Evolutionary conservation across 2,888 invertebrate species (phyloP).

Genomic region (Macaria notata): DNA sequence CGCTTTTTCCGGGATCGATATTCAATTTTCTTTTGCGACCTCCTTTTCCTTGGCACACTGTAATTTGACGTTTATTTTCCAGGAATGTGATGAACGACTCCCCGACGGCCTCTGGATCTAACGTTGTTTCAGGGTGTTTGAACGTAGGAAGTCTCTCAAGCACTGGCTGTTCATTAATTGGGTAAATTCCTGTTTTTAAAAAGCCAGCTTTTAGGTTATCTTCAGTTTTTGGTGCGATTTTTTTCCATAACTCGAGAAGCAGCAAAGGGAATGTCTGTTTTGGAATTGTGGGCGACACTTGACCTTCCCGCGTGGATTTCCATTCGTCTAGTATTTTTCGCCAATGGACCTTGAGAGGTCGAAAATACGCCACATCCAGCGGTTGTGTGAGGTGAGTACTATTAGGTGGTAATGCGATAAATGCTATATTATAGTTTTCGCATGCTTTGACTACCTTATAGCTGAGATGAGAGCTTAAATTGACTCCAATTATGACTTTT

Average conservation of each 20-base stretch:
- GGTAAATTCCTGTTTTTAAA: not conserved
- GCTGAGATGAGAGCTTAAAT: conserved; percentile 26
- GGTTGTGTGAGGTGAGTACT: conserved; percentile 30
- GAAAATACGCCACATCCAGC: conserved; percentile 29
- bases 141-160: conserved; percentile 1
- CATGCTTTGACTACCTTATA: conserved; percentile 29
- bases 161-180: not conserved
- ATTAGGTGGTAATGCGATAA: conserved; percentile 42
- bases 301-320: conserved; percentile 3
- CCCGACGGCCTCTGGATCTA: too few species aligned
- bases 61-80: not conserved
- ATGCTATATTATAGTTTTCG: conserved; percentile 38
- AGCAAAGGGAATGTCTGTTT: too few species aligned
- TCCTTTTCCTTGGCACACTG: not conserved
- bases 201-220: not conserved
- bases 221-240: too few species aligned
- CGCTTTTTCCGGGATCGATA: too few species aligned
- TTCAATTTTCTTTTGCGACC: not conserved
- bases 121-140: too few species aligned
- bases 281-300: not conserved
- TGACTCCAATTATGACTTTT: conserved; percentile 29
- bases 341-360: not conserved
- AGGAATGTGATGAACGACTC: not conserved
- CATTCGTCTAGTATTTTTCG: not conserved
- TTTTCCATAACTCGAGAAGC: too few species aligned